Evolutionary conservation across 2,888 invertebrate species (phyloP).

Genomic region (Drosophila histrio): DNA sequence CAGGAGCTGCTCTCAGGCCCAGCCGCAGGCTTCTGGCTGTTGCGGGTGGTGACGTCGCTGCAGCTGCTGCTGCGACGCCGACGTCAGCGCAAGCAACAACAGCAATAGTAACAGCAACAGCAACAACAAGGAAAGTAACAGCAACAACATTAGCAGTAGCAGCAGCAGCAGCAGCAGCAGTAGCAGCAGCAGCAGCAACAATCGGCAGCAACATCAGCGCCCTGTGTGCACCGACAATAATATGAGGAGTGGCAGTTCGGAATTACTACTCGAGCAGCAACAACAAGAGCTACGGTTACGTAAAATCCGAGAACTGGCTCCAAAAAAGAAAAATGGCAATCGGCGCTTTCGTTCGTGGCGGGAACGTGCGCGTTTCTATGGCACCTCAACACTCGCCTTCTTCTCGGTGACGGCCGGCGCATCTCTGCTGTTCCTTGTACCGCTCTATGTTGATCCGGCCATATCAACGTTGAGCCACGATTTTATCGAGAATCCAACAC

Average conservation of each 20-base stretch:
- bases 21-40: slow-evolving; percentile 56
- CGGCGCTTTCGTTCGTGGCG: slow-evolving; percentile 86
- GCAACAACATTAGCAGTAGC: slow-evolving; percentile 42
- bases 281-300: slow-evolving; percentile 88
- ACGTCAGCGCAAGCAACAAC: slow-evolving; percentile 42
- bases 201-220: slow-evolving; percentile 78
- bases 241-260: slow-evolving; percentile 92
- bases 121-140: slow-evolving; percentile 53
- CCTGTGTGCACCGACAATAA: slow-evolving; percentile 85
- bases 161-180: slow-evolving; percentile 38
- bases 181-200: slow-evolving; percentile 61
- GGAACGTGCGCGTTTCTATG: slow-evolving; percentile 89
- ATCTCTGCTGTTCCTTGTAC: slow-evolving; percentile 89
- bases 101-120: slow-evolving; percentile 53
- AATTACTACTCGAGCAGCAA: slow-evolving; percentile 90
- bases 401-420: slow-evolving; percentile 90
- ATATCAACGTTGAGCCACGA: slow-evolving; percentile 94
- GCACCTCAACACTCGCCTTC: slow-evolving; percentile 89
- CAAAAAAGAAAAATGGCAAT: slow-evolving; percentile 85
- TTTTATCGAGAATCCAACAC: slow-evolving; percentile 92
- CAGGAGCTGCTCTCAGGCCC: slow-evolving; percentile 44
- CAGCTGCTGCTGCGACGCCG: slow-evolving; percentile 52
- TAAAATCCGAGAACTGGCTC: slow-evolving; percentile 87
- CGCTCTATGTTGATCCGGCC: slow-evolving; percentile 93
- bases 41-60: slow-evolving; percentile 51